These are phyloP conservation scores for Periophthalmodon schlosseri DNA, from an alignment of 2,113 vertebrate species.

Conservation along the genomic window DNA sequence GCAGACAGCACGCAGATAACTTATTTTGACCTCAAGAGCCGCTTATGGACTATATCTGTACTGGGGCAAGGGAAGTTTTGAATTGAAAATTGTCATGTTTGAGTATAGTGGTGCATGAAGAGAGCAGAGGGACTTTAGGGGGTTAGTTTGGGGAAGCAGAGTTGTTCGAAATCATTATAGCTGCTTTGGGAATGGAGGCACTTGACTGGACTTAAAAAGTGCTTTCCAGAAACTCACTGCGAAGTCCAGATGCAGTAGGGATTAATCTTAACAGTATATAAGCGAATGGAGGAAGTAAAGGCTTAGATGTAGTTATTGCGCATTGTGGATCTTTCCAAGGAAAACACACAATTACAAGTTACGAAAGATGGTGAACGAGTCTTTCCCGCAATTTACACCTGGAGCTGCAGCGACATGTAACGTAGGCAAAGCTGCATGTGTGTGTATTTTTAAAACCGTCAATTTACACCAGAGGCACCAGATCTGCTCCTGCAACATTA, in stretches of 20 bases:
- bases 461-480: no score
- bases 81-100: no score
- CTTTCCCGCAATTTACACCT: no score
- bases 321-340: neutral
- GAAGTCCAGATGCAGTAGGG: neutral
- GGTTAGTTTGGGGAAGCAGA: constrained; percentile 26
- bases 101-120: constrained; percentile 13
- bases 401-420: no score
- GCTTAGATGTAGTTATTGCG: neutral
- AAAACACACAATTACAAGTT: neutral
- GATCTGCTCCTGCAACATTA: no score
- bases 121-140: constrained; percentile 22
- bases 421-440: no score
- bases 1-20: no score
- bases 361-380: neutral
- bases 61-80: no score
- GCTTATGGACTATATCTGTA: no score
- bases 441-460: no score
- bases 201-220: constrained; percentile 30
- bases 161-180: constrained; percentile 23
- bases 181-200: constrained; percentile 8
- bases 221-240: constrained; percentile 1
- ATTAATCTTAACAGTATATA: neutral
- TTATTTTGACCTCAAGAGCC: no score
- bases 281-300: neutral